phyloP scores from a whole-genome alignment of 2,797 vertebrate species.

The Staurois parvus region DNA sequence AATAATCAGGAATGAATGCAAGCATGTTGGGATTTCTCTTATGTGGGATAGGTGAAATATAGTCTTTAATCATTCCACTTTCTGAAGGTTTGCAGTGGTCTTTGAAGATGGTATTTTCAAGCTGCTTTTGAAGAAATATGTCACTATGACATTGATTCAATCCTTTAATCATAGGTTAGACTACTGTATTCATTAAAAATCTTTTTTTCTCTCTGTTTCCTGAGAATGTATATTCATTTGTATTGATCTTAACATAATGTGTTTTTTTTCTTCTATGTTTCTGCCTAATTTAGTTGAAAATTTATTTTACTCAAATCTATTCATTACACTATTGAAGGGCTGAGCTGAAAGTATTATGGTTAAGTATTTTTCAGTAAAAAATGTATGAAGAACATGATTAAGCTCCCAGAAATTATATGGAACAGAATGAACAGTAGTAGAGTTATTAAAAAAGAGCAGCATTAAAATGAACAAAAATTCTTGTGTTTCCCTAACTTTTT shows the following conservation, averaged over 20 bases:
- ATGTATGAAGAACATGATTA: too few relatives aligned
- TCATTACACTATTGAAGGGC: not conserved
- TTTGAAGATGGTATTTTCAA: conserved; percentile 70
- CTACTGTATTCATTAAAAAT: conserved; percentile 51
- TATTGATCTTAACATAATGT: conserved; percentile 37
- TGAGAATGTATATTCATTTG: conserved; percentile 56
- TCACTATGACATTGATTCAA: conserved; percentile 48
- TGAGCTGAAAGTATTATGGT: too few relatives aligned
- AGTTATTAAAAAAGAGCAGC: too few relatives aligned
- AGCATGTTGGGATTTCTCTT: conserved; percentile 67
- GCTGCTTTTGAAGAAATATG: conserved; percentile 58
- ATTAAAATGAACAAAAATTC: too few relatives aligned
- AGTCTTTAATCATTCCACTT: conserved; percentile 74
- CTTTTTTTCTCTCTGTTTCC: conserved; percentile 23
- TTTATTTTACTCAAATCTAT: not conserved
- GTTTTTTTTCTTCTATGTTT: not conserved
- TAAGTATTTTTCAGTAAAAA: too few relatives aligned
- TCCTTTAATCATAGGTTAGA: conserved; percentile 43
- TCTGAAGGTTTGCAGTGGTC: conserved; percentile 68
- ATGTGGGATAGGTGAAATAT: conserved; percentile 71
- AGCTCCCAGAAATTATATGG: too few relatives aligned
- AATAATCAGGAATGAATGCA: conserved; percentile 67
- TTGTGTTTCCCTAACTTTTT: too few relatives aligned
- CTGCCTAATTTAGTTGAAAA: not conserved
- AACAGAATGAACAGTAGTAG: too few relatives aligned